phyloP scores from a whole-genome alignment of 2,888 invertebrate genomes.

The Brassicogethes aeneus region DNA sequence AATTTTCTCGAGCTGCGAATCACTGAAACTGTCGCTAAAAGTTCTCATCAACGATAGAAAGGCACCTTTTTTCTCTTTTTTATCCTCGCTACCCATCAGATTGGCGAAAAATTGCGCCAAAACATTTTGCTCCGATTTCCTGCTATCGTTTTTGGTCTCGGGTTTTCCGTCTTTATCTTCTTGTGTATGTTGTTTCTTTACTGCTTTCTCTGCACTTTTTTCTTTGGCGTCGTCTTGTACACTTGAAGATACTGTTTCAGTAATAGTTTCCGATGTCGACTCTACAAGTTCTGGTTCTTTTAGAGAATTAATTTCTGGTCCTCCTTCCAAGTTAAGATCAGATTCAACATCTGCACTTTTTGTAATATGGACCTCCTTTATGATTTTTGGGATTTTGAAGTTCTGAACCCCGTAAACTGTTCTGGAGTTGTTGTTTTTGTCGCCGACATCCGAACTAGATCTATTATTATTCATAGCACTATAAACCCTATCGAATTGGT shows the following conservation, averaged over 20 bases:
- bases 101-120: constrained; percentile 29
- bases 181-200: no score
- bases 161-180: not conserved
- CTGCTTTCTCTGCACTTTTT: not conserved
- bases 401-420: constrained; percentile 43
- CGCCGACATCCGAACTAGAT: constrained; percentile 18
- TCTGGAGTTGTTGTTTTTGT: constrained; percentile 41
- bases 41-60: constrained; percentile 27
- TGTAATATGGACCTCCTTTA: no score
- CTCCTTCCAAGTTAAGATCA: no score
- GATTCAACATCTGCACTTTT: no score
- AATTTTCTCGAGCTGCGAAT: constrained; percentile 43
- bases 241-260: not conserved
- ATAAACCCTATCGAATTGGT: no score
- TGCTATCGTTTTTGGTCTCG: no score
- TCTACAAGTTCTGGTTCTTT: no score
- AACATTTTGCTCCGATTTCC: constrained; percentile 25
- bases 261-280: not conserved
- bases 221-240: not conserved
- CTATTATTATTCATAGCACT: no score
- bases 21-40: constrained; percentile 25
- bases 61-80: constrained; percentile 26
- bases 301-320: no score
- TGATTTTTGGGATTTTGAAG: constrained; percentile 48
- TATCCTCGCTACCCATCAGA: constrained; percentile 25